A percentile compares a stretch with the other conserved stretches of the same genome.
Conservation (phyloP, 2,113 vertebrate species). For the Bungarus multicinctus region DNA sequence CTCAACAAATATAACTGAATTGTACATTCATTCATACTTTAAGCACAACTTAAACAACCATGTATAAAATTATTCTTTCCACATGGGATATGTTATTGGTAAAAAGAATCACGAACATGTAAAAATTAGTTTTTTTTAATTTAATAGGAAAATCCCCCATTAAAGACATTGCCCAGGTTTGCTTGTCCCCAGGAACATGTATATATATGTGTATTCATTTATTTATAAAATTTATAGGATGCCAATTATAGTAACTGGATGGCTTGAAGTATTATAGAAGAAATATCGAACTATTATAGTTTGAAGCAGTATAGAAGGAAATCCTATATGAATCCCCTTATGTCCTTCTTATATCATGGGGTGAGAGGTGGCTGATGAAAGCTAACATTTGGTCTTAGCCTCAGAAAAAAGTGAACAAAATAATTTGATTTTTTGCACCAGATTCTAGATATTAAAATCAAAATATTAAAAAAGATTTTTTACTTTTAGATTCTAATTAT, state of each 20-base stretch:
- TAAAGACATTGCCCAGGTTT: neutral
- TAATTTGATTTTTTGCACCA: neutral
- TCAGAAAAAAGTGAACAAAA: neutral
- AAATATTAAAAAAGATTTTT: neutral
- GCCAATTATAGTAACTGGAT: neutral
- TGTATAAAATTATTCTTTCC: neutral
- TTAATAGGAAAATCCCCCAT: neutral
- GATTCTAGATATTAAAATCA: neutral
- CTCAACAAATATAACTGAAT: neutral
- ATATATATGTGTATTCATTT: neutral
- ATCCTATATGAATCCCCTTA: neutral
- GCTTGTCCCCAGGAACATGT: neutral
- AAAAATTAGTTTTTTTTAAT: neutral
- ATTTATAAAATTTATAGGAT: neutral
- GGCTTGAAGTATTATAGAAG: neutral
- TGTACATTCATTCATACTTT: neutral
- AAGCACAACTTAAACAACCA: neutral
- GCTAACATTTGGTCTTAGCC: neutral
- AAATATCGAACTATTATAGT: neutral
- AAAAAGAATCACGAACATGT: neutral
- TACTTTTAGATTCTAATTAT: neutral
- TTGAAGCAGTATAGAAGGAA: neutral
- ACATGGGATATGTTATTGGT: neutral
- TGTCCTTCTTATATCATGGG: neutral
- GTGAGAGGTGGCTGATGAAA: neutral